These are phyloP conservation scores for Elaphurus davidianus DNA, from an alignment of 2,113 vertebrate genomes.

Conservation along the genomic window DNA sequence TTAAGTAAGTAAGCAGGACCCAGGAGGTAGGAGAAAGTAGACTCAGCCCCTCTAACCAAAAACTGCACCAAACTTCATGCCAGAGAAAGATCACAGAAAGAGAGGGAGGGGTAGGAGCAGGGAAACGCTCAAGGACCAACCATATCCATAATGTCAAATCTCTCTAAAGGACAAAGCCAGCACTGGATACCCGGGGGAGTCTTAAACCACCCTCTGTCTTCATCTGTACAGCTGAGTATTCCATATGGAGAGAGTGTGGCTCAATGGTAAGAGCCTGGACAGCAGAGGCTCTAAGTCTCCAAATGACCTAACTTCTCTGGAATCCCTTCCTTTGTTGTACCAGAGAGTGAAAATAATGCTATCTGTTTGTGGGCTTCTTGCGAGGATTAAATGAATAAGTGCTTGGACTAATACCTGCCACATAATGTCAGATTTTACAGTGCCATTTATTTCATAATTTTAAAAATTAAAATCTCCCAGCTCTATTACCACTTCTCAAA, in stretches of 20 bases:
- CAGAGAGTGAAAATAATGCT: neutral
- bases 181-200: neutral
- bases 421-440: neutral
- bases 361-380: neutral
- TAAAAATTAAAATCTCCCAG: neutral
- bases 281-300: neutral
- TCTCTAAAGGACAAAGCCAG: neutral
- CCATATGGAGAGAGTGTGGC: neutral
- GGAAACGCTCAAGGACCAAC: neutral
- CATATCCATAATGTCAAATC: neutral
- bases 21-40: neutral
- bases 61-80: neutral
- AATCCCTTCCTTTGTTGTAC: neutral
- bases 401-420: neutral
- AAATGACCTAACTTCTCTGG: neutral
- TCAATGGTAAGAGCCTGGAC: neutral
- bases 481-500: neutral
- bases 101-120: neutral
- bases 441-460: neutral
- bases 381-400: neutral
- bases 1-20: neutral
- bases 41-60: neutral
- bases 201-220: neutral
- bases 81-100: neutral
- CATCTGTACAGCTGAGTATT: neutral